phyloP scores from a whole-genome alignment of 1,140 invertebrate species.

The Formica selysi region DNA sequence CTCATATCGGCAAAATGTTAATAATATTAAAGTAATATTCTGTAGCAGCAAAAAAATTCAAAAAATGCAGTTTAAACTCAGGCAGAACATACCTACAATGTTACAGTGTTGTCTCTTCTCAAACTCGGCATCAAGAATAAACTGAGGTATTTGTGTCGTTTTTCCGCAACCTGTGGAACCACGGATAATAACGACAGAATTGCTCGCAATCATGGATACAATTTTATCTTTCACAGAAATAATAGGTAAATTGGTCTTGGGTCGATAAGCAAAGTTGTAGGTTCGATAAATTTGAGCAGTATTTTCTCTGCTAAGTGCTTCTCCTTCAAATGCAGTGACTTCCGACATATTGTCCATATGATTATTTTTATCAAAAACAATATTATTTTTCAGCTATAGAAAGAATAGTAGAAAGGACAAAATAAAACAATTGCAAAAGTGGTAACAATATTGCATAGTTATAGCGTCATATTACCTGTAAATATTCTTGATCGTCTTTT shows the following conservation, averaged over 20 bases:
- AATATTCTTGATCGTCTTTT: slow-evolving; percentile 76
- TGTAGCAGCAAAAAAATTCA: neutral
- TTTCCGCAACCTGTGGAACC: slow-evolving; percentile 94
- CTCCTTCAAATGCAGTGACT: slow-evolving; percentile 69
- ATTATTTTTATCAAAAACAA: neutral
- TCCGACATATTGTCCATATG: slow-evolving; percentile 78
- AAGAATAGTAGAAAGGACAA: slow-evolving; percentile 33
- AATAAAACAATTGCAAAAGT: neutral
- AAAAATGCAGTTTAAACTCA: neutral
- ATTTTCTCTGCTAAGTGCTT: slow-evolving; percentile 67
- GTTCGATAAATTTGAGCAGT: slow-evolving; percentile 77
- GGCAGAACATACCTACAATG: slow-evolving; percentile 87
- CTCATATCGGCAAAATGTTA: neutral
- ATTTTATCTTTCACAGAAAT: slow-evolving; percentile 84
- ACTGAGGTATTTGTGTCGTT: slow-evolving; percentile 95
- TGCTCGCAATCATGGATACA: slow-evolving; percentile 88
- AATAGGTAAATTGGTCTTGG: slow-evolving; percentile 74
- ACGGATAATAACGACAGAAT: slow-evolving; percentile 93
- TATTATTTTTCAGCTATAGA: slow-evolving; percentile 48
- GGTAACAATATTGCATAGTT: neutral
- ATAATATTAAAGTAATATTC: neutral
- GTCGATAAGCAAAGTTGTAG: slow-evolving; percentile 79
- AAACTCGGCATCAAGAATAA: slow-evolving; percentile 92
- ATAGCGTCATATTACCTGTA: slow-evolving; percentile 72
- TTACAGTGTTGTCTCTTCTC: slow-evolving; percentile 89